Percentiles rank a stretch among this genome's conserved stretches.
These are phyloP conservation scores for Epinephelus fuscoguttatus DNA, from an alignment of 2,113 vertebrate genomes.

Conservation along the genomic window DNA sequence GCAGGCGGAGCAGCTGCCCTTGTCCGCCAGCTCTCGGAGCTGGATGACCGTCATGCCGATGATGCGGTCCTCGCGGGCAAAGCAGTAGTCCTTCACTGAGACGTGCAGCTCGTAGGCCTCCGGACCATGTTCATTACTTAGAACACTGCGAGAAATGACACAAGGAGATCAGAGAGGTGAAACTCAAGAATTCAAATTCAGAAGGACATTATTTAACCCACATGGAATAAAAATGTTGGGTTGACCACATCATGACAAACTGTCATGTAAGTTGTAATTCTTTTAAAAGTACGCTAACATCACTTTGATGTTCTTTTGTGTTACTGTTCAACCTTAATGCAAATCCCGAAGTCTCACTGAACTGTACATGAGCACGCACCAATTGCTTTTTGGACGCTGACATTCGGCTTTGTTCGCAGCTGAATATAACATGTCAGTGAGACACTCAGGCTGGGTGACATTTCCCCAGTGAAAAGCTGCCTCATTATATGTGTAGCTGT, in stretches of 20 bases:
- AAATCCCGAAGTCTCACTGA: conserved; percentile 8
- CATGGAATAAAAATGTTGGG: neutral
- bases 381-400: conserved; percentile 25
- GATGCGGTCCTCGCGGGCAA: conserved; percentile 94
- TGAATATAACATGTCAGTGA: conserved; percentile 51
- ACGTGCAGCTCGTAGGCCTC: conserved; percentile 94
- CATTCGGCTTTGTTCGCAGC: conserved; percentile 41
- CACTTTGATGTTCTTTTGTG: conserved; percentile 2
- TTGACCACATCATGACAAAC: neutral
- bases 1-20: conserved; percentile 86
- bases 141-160: conserved; percentile 81
- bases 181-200: neutral
- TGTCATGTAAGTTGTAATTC: neutral
- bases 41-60: conserved; percentile 96
- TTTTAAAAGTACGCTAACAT: neutral
- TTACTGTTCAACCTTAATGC: neutral
- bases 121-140: conserved; percentile 91
- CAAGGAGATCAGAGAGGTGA: neutral
- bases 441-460: conserved; percentile 41
- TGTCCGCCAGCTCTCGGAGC: conserved; percentile 89
- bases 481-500: conserved; percentile 31
- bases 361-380: neutral
- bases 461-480: conserved; percentile 29
- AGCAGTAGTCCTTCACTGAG: conserved; percentile 98
- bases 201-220: neutral